phyloP scores from a whole-genome alignment of 2,797 vertebrate species.

The Acipenser ruthenus region DNA sequence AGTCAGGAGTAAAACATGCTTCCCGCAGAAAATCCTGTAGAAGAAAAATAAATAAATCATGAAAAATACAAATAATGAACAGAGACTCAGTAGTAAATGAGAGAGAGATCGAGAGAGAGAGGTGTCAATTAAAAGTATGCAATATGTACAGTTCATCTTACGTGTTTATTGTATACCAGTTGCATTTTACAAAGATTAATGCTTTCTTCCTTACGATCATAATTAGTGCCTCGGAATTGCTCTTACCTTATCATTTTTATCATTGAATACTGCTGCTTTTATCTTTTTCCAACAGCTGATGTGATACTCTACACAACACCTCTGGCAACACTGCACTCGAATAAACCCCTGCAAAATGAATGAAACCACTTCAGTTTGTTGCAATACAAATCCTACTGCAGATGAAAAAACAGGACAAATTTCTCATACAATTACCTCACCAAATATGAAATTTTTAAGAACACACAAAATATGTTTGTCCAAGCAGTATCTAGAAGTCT shows the following conservation, averaged over 20 bases:
- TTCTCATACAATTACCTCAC: too few relatives aligned
- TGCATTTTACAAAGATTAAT: too few relatives aligned
- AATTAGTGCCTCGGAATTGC: neutral
- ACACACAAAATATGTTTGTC: too few relatives aligned
- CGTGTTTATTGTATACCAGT: too few relatives aligned
- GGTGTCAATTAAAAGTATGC: too few relatives aligned
- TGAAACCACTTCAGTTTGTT: neutral
- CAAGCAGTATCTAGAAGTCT: too few relatives aligned
- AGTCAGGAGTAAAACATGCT: slow-evolving; percentile 85
- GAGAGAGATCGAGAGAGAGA: slow-evolving; percentile 16
- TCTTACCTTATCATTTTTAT: slow-evolving; percentile 87
- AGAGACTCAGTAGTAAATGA: slow-evolving; percentile 35
- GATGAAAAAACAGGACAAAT: too few relatives aligned
- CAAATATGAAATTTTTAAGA: too few relatives aligned
- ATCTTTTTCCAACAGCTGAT: slow-evolving; percentile 85
- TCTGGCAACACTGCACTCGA: slow-evolving; percentile 72
- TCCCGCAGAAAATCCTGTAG: slow-evolving; percentile 78
- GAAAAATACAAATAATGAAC: neutral
- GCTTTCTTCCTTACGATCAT: too few relatives aligned
- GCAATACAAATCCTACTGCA: too few relatives aligned
- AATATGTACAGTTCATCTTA: too few relatives aligned
- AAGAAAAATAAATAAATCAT: slow-evolving; percentile 1
- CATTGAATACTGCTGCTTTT: slow-evolving; percentile 61
- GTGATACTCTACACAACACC: slow-evolving; percentile 81
- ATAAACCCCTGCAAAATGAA: slow-evolving; percentile 74